Evolutionary conservation across 2,888 invertebrate genomes (phyloP).

Genomic region (Drosophila austrosaltans): DNA sequence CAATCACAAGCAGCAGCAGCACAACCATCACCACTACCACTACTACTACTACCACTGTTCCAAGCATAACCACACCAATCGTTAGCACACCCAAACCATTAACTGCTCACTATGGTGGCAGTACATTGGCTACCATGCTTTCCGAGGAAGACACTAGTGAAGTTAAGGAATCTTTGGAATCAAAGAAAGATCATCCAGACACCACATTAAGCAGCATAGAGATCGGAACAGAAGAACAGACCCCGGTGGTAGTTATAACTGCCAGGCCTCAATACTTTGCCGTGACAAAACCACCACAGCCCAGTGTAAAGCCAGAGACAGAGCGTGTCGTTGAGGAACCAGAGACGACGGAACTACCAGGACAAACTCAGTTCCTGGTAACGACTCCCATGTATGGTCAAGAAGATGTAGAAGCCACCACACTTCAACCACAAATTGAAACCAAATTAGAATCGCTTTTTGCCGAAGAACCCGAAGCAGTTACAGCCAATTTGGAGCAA

Average conservation of each 20-base stretch:
- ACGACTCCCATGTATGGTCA: constrained; percentile 60
- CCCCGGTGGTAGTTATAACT: constrained; percentile 66
- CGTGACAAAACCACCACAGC: constrained; percentile 39
- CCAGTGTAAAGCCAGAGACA: constrained; percentile 19
- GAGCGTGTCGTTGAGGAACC: constrained; percentile 38
- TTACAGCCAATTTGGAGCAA: constrained; percentile 1
- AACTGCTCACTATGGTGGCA: constrained; percentile 58
- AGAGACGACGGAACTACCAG: constrained; percentile 60
- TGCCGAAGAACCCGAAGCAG: constrained; percentile 73
- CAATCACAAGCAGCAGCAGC: background rate
- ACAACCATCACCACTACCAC: constrained; percentile 19
- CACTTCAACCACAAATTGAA: constrained; percentile 20
- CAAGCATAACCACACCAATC: constrained; percentile 3
- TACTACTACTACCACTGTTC: constrained; percentile 4
- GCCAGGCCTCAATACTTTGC: constrained; percentile 64
- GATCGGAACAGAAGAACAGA: constrained; percentile 49
- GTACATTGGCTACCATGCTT: constrained; percentile 63
- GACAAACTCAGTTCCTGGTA: constrained; percentile 54
- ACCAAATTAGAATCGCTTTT: constrained; percentile 67
- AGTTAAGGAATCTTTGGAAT: constrained; percentile 23
- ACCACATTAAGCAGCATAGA: constrained; percentile 53
- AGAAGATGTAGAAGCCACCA: constrained; percentile 41
- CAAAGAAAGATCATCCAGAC: constrained; percentile 25
- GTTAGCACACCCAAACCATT: constrained; percentile 50
- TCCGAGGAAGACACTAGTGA: constrained; percentile 53